Conservation (phyloP, 1,140 invertebrate genomes). For the Fragariocoptes setiger region DNA sequence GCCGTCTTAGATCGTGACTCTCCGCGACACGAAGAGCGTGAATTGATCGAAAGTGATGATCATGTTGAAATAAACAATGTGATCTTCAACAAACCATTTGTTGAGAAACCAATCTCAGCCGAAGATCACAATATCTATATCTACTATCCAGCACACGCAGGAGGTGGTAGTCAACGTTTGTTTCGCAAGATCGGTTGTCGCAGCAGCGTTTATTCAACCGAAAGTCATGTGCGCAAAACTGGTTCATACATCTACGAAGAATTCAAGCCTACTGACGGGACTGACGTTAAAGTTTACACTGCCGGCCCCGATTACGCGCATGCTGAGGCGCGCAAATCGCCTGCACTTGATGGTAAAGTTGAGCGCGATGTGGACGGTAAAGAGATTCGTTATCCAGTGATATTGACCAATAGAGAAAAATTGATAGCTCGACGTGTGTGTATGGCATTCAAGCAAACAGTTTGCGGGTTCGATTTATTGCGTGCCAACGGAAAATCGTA, state of each 20-base stretch:
- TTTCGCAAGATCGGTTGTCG: slow-evolving; percentile 96
- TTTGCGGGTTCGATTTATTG: slow-evolving; percentile 94
- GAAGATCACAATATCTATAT: slow-evolving; percentile 99
- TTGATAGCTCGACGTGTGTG: slow-evolving; percentile 90
- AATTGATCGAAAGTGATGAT: slow-evolving; percentile 83
- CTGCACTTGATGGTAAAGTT: slow-evolving; percentile 87
- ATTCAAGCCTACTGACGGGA: slow-evolving; percentile 99
- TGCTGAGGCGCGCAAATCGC: slow-evolving; percentile 91
- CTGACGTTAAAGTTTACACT: slow-evolving; percentile 62
- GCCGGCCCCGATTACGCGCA: slow-evolving; percentile 95
- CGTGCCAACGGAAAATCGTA: slow-evolving; percentile 91
- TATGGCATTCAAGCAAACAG: slow-evolving; percentile 36
- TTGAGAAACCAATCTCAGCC: slow-evolving; percentile 88
- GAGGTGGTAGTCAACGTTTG: slow-evolving; percentile 66
- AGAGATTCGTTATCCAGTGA: slow-evolving; percentile 92
- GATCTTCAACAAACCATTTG: slow-evolving; percentile 93
- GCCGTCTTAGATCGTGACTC: slow-evolving; percentile 81
- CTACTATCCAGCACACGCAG: slow-evolving; percentile 95
- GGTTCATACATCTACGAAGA: slow-evolving; percentile 99
- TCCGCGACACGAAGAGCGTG: slow-evolving; percentile 55
- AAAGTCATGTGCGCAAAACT: slow-evolving; percentile 72
- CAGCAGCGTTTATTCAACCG: slow-evolving; percentile 87
- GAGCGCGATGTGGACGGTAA: slow-evolving; percentile 82
- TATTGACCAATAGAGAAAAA: slow-evolving; percentile 87
- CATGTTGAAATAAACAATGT: slow-evolving; percentile 92